Evolutionary conservation across 2,888 invertebrate genomes (phyloP), one percentile per base, ranked within the genome.

Genomic region (Noctua janthe): DNA sequence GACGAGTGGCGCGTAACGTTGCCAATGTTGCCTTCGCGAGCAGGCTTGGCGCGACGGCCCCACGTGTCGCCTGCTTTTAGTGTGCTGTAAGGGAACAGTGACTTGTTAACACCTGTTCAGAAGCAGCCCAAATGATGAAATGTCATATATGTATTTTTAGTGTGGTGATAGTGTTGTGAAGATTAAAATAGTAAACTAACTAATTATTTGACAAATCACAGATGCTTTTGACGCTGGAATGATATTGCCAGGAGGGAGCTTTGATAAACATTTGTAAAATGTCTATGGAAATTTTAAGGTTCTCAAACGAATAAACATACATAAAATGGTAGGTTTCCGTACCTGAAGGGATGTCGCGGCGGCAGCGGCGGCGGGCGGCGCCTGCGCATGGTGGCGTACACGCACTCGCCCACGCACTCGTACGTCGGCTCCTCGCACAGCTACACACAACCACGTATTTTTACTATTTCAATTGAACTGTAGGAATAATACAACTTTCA

Each of bases 371-470:
- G 93, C 78, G 91, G 87, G 39, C 92, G 87, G 79, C 91, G 87
- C 17, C 91, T 89, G 17, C 94, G 91, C 93, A 91, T 87, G 79
- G 93, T 94, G 39, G 91, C 95, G 93, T 93, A 94, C 89, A 94
- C 90, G 81, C 94, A 92, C 83, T 96, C 96, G 64, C 92, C 89
- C 88, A 96, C 96, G 1, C 93, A 94, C 94, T 96, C 96, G 93
- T 96, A 96, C 85, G 93, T 93, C 51, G 95, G 96, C 94, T 96
- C 96, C 88, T 92, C 92, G 76, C 78, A 71, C 75, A 82, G 76
- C 51, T 54, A 20, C 11, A 39, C 39, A 67, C 23, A 67, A 6
- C 4, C 11, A 67, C 11, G 6, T 11, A 11, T 43, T 39, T 20
- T 64, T 39, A 66, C 35, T 29, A 35, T 35, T 10, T 8, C 10